Evolutionary conservation across 2,888 invertebrate genomes (phyloP).

Genomic region (Drosophila maculinotata): DNA sequence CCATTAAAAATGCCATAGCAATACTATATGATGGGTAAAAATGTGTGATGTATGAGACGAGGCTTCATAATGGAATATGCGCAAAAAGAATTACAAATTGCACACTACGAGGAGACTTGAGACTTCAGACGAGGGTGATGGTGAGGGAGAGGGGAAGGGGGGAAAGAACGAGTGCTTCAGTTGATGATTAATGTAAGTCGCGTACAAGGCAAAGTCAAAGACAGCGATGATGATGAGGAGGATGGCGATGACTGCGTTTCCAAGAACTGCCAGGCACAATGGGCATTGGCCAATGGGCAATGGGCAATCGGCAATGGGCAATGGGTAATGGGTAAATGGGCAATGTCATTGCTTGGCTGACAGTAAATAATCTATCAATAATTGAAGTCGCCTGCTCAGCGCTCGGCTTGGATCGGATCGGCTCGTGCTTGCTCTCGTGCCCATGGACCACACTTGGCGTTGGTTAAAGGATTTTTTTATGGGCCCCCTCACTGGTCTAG

Average conservation of each 20-base stretch:
- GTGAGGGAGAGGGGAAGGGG: background rate
- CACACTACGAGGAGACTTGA: constrained; percentile 38
- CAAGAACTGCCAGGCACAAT: constrained; percentile 69
- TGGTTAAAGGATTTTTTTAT: constrained; percentile 70
- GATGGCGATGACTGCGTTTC: constrained; percentile 68
- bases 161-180: constrained; percentile 27
- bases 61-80: constrained; percentile 53
- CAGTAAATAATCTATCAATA: constrained; percentile 84
- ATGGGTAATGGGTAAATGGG: constrained; percentile 44
- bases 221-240: constrained; percentile 41
- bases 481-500: constrained; percentile 44
- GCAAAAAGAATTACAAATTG: constrained; percentile 73
- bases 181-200: constrained; percentile 80
- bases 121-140: background rate
- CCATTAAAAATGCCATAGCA: background rate
- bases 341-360: constrained; percentile 73
- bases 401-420: constrained; percentile 9
- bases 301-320: constrained; percentile 46
- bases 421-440: constrained; percentile 60
- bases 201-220: constrained; percentile 62
- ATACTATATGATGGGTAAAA: background rate
- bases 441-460: constrained; percentile 77
- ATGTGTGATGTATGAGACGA: constrained; percentile 41
- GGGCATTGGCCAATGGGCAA: constrained; percentile 42
- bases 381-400: constrained; percentile 70